Base-by-base conservation (phyloP, 2,888 invertebrate genomes). In the Romanomermis culicivorax region DNA sequence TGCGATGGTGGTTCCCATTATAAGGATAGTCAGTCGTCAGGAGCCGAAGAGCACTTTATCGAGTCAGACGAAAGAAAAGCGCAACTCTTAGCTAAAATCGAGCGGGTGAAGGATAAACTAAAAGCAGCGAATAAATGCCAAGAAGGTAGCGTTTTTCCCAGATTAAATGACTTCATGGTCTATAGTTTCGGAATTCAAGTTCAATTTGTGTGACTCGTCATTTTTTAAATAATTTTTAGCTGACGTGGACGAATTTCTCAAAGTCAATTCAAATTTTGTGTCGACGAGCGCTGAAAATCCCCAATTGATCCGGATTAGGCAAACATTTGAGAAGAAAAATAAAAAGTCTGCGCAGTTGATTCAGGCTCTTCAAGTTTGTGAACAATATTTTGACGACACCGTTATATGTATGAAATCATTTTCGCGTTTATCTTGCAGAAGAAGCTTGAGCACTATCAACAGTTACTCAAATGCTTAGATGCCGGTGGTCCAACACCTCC, bases 301-400 rank as follows among this genome's bases (percentile, higher is more conserved):
- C 64, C 91, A 91, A 68, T 73, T 87, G 58, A 82, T 82, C 66
- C 78, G 91, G 62, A 87, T 95, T 61, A 88, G 89, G 71, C 85
- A 83, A 3, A 79, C 91, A 48, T 95, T 95, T 70, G 93, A 95
- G 73, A 91, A 89, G 77, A 89, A 89, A 69, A 93, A 95, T 74
- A 88, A 89, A 74, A 91, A 91, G 72, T 87, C 89, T 65, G 85
- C 91, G 53, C 82, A 87, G 64, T 80, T 80, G 63, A 88, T 93
- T 68, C 82, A 85, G 20, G 83, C 84, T 68, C 73, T 89, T 58
- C 89, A 91, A 75, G 64, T 64, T 24, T 26, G 52, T 3, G 17
- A 24, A 24, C n/a, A n/a, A n/a, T n/a, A n/a, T n/a, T n/a, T n/a
- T n/a, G n/a, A n/a, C n/a, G n/a, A n/a, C n/a, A n/a, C n/a, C n/a